These are phyloP conservation scores for Meteorus sp. DNA, from an alignment of 1,140 invertebrate species.

Conservation along the genomic window DNA sequence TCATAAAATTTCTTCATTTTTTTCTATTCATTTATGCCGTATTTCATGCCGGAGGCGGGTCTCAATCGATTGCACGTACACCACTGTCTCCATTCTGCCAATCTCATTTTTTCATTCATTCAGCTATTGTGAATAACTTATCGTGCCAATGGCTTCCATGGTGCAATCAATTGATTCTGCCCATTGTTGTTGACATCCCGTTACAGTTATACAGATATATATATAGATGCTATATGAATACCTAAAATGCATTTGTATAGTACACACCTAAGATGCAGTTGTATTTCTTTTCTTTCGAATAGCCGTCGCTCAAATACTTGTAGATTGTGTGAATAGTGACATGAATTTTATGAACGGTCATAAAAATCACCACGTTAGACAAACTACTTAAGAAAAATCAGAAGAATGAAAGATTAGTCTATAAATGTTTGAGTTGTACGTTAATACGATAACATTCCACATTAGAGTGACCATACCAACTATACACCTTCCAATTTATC, in stretches of 20 bases:
- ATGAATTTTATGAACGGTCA: no score
- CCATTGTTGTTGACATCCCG: constrained; percentile 56
- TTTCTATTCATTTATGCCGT: constrained; percentile 14
- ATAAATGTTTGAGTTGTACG: no score
- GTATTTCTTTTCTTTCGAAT: constrained; percentile 52
- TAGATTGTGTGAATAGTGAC: no score
- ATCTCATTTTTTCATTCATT: background rate
- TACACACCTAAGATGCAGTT: constrained; percentile 60
- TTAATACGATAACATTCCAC: no score
- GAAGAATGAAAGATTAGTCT: no score
- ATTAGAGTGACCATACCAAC: no score
- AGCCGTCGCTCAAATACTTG: constrained; percentile 50
- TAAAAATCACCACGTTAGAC: no score
- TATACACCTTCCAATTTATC: no score
- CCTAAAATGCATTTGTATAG: constrained; percentile 58
- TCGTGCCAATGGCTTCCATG: background rate
- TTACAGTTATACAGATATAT: constrained; percentile 56
- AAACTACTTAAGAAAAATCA: no score
- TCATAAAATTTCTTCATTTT: no score
- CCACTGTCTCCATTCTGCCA: constrained; percentile 3
- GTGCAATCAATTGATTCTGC: constrained; percentile 44
- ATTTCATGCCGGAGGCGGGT: no score
- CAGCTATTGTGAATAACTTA: background rate
- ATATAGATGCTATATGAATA: constrained; percentile 59
- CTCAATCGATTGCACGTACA: no score